Evolutionary conservation across 2,888 invertebrate species (phyloP), one percentile per base, ranked within the genome.

Genomic region (Pterostichus niger): DNA sequence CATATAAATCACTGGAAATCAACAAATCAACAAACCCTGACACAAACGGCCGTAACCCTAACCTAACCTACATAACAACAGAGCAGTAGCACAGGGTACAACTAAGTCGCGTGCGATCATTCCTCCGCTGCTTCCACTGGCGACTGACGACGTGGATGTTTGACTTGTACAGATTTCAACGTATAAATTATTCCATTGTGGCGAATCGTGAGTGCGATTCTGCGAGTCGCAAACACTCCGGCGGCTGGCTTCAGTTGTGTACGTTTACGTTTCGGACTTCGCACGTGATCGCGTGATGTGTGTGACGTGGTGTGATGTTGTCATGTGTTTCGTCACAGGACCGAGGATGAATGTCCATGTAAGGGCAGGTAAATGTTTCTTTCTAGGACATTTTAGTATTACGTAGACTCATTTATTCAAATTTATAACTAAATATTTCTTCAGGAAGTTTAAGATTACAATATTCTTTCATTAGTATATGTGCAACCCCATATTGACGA

Each of bases 151-250:
- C 35, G 31, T 24, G 54, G 76, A 54, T 76, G 76, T 76, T 76
- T 76, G 76, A 76, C 76, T 76, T 76, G 76, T 76, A 76, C 76
- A 76, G 76, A 76, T 76, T 76, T 76, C 76, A n/a, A 10, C 56
- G 40, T 76, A 76, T 76, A 76, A 76, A 76, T 76, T 76, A 76
- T 76, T 56, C 56, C 35, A 76, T 76, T 76, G 76, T 76, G 76
- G 44, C 13, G 44, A 71, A 17, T 7, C 44, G 44, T 71, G 68
- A 71, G 44, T 13, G 13, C 13, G 13, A 15, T 71, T 15, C 15
- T n/a, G 13, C 35, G n/a, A 17, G 15, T 40, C 68, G 44, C 68
- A 71, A 71, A 15, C 40, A 31, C 13, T 31, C 64, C 33, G 2
- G 33, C 64, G 35, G 40, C 64, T 35, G 64, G 64, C 31, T 17